phyloP scores from a whole-genome alignment of 2,888 invertebrate species.

The Drosophila aldrichi region DNA sequence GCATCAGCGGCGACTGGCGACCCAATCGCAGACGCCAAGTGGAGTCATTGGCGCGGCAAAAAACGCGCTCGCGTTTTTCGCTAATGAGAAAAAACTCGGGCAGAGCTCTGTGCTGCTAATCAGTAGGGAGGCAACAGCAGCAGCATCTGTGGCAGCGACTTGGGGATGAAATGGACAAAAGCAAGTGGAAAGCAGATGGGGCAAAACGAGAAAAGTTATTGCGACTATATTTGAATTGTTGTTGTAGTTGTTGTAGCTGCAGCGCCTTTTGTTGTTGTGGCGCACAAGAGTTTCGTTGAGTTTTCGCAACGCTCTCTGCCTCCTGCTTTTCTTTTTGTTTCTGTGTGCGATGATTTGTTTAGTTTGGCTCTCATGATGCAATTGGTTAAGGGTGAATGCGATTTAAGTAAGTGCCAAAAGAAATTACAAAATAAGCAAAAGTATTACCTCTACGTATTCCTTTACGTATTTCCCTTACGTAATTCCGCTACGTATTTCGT shows the following conservation, averaged over 20 bases:
- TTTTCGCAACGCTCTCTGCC: constrained; percentile 7
- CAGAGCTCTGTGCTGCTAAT: constrained; percentile 55
- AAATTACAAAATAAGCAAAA: too few species aligned
- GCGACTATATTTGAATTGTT: constrained; percentile 21
- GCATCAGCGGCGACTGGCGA: constrained; percentile 50
- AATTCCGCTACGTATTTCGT: too few species aligned
- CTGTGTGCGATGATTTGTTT: constrained; percentile 21
- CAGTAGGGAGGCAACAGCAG: constrained; percentile 43
- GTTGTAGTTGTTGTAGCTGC: constrained; percentile 16
- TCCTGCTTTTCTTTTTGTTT: neutral
- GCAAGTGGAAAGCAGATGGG: constrained; percentile 45
- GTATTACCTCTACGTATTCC: too few species aligned
- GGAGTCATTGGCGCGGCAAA: constrained; percentile 72
- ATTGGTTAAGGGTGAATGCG: neutral
- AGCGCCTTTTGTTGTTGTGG: constrained; percentile 5
- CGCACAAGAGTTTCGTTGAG: constrained; percentile 47
- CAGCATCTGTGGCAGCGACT: constrained; percentile 8
- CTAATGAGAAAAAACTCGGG: constrained; percentile 71
- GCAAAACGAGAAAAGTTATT: constrained; percentile 45
- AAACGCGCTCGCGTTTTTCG: constrained; percentile 67
- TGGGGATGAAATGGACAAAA: constrained; percentile 48
- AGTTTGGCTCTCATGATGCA: constrained; percentile 5
- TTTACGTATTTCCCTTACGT: too few species aligned
- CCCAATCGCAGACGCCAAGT: constrained; percentile 75
- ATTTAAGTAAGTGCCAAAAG: too few species aligned